Base-by-base conservation (phyloP, 2,113 vertebrate species). In the Pyxicephalus adspersus region DNA sequence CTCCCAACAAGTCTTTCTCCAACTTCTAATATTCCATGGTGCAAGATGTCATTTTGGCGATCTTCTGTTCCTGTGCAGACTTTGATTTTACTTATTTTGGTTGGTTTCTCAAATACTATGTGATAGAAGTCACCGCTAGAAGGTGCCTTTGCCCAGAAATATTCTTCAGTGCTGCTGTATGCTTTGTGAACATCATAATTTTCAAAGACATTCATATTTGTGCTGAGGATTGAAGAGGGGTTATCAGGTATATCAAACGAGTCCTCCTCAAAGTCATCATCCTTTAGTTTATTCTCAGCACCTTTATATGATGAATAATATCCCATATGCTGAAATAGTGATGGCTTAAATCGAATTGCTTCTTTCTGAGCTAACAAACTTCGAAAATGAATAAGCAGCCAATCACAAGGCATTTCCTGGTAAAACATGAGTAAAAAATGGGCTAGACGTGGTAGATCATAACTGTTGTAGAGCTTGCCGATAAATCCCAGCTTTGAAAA, bases 381-480 rank as follows among this genome's bases (percentile, higher is more conserved):
- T 63, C 96, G 89, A 68, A 99, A 99, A 89, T 99, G 97, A 86
- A 97, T 97, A 50, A 99, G 92, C 31, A 99, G 88, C 97, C 97
- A 99, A 83, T 99, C 97, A 0, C 97, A 99, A 88, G 97, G 97
- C 97, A 99, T 99, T 89, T 99, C 97, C 90, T 99, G 98, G 92
- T 99, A 99, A 90, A 99, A 99, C 97, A 99, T 98, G 88, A 99
- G 90, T 84, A 99, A 91, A 93, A 99, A 99, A 83, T 97, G 96
- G 17, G 97, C 98, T 86, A 99, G 78, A 0, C 98, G 94, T 4
- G 96, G 95, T 63, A 99, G 94, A 73, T 95, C 94, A 73, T 89
- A 90, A 64, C 93, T 93, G 58, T 94, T 93, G 89, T 99, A 99
- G 58, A 99, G 93, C 84, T 99, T 99, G 84, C 98, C 98, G 67